Evolutionary conservation across 1,140 invertebrate species (phyloP).

Genomic region (Stegodyphus dumicola): DNA sequence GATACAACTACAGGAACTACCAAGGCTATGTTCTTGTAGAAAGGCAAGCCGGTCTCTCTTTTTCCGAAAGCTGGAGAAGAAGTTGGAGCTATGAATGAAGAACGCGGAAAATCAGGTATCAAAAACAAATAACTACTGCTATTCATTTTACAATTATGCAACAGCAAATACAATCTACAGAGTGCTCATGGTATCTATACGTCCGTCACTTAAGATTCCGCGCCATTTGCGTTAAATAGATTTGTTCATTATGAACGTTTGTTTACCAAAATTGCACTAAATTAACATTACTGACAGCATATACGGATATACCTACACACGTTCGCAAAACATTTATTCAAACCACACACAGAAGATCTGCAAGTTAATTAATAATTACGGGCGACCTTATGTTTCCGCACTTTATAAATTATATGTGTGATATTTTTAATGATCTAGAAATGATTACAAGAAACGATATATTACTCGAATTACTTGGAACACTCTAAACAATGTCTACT

Average conservation of each 20-base stretch:
- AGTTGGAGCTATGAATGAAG: constrained; percentile 48
- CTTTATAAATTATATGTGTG: too few relatives aligned
- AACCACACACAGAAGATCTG: too few relatives aligned
- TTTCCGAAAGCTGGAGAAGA: constrained; percentile 45
- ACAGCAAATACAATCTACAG: constrained; percentile 13
- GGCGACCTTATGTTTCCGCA: too few relatives aligned
- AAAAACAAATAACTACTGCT: neutral
- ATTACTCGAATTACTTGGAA: too few relatives aligned
- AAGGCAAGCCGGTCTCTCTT: constrained; percentile 38
- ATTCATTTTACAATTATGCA: neutral
- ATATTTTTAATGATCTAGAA: too few relatives aligned
- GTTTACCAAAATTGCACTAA: too few relatives aligned
- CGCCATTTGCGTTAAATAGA: neutral
- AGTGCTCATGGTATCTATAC: constrained; percentile 45
- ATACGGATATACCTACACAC: too few relatives aligned
- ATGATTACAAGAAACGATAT: too few relatives aligned
- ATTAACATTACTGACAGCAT: too few relatives aligned
- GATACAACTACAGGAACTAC: constrained; percentile 47
- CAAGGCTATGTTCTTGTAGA: constrained; percentile 50
- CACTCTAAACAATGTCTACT: too few relatives aligned
- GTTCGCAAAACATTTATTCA: too few relatives aligned
- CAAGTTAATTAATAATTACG: too few relatives aligned
- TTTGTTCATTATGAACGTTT: neutral
- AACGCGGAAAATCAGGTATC: neutral
- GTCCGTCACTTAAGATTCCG: constrained; percentile 24